Base-by-base conservation (phyloP, 92 coral and sea anemone species). In the Isaurus tuberculatus region DNA sequence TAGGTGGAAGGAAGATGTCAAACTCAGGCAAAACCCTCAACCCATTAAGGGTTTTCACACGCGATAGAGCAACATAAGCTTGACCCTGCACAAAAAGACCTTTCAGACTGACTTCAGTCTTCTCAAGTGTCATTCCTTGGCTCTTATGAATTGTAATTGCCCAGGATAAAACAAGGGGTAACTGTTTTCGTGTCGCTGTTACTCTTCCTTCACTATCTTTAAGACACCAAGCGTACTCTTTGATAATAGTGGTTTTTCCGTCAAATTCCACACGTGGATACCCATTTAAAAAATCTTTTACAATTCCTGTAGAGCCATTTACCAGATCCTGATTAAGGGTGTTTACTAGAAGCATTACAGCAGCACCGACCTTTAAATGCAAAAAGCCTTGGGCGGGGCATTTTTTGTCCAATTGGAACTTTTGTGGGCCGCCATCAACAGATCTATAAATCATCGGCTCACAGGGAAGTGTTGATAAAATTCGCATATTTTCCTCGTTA, bases 221-320 rank as follows among this genome's bases (percentile, higher is more conserved):
- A 5, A 85, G 28, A 22, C 34, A 14, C 88, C 79, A 77, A 28
- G 79, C 65, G 27, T 64, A 28, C 74, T 75, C 88, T 16, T 73
- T 53, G 1, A 85, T 61, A 10, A 75, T 17, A 64, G 65, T 14
- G 11, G 65, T 14, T 65, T 44, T 25, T 9, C 75, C 53, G 68
- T 79, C 75, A 23, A 86, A 86, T 22, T 46, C 22, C 1, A 86
- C 86, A 22, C 53, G 71, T 0, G 90, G 90, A 66, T 79, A 86
- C 64, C 75, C 75, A 72, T 72, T 51, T 2, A 80, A 58, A 53
- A 86, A 80, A 1, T 36, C 90, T 29, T 33, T n/a, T 6, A 80
- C 73, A 10, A 49, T 36, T 42, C 83, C 90, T 8, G 63, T 72
- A 0, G 90, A 86, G 13, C 90, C 90, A 80, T 86, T 86, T 2